Evolutionary conservation across 2,888 invertebrate genomes (phyloP).

Genomic region (Dromius quadrimaculatus): DNA sequence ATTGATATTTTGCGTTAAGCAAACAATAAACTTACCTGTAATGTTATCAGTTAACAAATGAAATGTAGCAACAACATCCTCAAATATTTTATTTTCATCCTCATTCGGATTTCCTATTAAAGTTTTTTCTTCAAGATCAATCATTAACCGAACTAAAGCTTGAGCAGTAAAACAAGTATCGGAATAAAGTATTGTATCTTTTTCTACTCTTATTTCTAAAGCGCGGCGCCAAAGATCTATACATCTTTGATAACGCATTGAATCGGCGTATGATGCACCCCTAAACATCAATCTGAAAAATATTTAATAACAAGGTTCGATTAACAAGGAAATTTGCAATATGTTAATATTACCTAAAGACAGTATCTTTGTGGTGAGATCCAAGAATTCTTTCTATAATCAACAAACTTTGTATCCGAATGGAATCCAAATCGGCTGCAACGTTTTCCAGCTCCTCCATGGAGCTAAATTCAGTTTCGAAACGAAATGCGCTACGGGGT

Average conservation of each 20-base stretch:
- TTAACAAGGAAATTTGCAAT: neutral
- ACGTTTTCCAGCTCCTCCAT: conserved; percentile 79
- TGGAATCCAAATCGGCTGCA: conserved; percentile 84
- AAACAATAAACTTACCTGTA: conserved; percentile 62
- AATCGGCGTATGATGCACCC: conserved; percentile 81
- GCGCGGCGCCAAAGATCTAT: conserved; percentile 90
- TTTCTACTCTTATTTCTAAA: conserved; percentile 81
- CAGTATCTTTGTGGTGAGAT: conserved; percentile 86
- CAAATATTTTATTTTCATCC: conserved; percentile 72
- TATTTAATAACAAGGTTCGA: neutral
- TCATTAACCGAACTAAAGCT: conserved; percentile 86
- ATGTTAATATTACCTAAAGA: conserved; percentile 69
- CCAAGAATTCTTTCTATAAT: conserved; percentile 91
- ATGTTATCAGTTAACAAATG: conserved; percentile 76
- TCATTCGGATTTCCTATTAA: conserved; percentile 68
- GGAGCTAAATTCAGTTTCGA: conserved; percentile 80
- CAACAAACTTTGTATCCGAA: conserved; percentile 72
- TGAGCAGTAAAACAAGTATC: conserved; percentile 90
- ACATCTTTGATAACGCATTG: conserved; percentile 83
- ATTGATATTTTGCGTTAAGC: neutral
- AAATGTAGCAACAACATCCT: conserved; percentile 79
- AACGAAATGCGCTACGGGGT: conserved; percentile 70
- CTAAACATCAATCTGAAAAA: conserved; percentile 66
- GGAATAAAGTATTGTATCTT: conserved; percentile 80
- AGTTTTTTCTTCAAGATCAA: conserved; percentile 76